Evolutionary conservation across 1,140 invertebrate genomes (phyloP), one percentile per base, ranked within the genome.

Genomic region (Bombus sylvicola): DNA sequence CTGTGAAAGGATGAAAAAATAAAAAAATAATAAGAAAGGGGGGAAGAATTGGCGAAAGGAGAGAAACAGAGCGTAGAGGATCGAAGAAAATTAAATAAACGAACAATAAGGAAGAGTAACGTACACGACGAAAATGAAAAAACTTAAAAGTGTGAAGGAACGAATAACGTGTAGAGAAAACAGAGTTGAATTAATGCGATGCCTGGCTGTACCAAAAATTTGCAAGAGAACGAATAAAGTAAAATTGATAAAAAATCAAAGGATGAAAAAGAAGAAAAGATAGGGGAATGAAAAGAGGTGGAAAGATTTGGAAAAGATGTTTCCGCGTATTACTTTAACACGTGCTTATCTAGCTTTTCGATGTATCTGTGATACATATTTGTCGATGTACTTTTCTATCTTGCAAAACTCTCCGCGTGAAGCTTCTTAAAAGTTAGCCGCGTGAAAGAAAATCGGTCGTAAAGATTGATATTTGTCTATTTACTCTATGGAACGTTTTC

Each of bases 261-360:
- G 4, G 12, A 62, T 13, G 28, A n/a, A n/a, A 62, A 5, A n/a
- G 59, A n/a, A 62, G 0, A 3, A 3, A 12, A 4, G 3, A 25
- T 0, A 3, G 28, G 3, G 10, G n/a, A 62, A 13, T 0, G 59
- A n/a, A 62, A 13, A n/a, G 12, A 12, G 2, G 47, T 0, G 47
- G 0, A 10, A 12, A n/a, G 47, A 8, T 53, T 53, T n/a, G 59
- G 13, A 13, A 5, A 13, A n/a, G 28, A 62, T n/a, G 57, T 59
- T 59, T n/a, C 28, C 10, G 25, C 28, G 57, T 62, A 4, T 62
- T 62, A 4, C 22, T 62, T 62, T 13, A n/a, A 13, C 28, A 5
- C 28, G 12, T 13, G 4, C 12, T n/a, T 62, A n/a, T 62, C 2
- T 62, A n/a, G 10, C 12, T n/a, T 62, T n/a, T 4, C 12, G 8